These are phyloP conservation scores for Synanthedon myopaeformis DNA, from an alignment of 2,888 invertebrate species.

Conservation along the genomic window DNA sequence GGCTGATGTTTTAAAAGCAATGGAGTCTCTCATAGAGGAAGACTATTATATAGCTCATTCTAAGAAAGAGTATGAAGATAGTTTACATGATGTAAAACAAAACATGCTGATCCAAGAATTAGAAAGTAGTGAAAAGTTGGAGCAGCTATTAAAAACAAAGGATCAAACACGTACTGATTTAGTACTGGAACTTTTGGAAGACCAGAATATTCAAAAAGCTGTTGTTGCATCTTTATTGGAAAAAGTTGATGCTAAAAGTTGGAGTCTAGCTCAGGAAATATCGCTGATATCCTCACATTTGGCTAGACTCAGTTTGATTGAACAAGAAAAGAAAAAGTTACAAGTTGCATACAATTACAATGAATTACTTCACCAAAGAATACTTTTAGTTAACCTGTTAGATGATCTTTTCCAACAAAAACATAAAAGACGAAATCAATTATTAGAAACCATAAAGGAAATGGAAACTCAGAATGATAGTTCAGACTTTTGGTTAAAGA, in stretches of 20 bases:
- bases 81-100: conserved; percentile 74
- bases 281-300: conserved; percentile 78
- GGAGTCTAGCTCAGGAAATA: conserved; percentile 83
- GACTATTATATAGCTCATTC: conserved; percentile 72
- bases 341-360: conserved; percentile 77
- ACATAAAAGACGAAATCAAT: conserved; percentile 73
- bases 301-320: conserved; percentile 77
- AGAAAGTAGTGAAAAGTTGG: conserved; percentile 71
- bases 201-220: conserved; percentile 79
- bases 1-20: conserved; percentile 77
- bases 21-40: conserved; percentile 77
- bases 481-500: conserved; percentile 79
- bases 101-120: conserved; percentile 70
- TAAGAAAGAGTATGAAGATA: conserved; percentile 74
- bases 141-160: conserved; percentile 71
- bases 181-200: conserved; percentile 72
- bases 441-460: conserved; percentile 75
- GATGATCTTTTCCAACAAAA: conserved; percentile 78
- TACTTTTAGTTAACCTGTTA: conserved; percentile 74
- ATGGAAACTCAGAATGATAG: conserved; percentile 74
- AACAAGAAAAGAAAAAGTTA: conserved; percentile 77
- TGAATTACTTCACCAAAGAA: conserved; percentile 76
- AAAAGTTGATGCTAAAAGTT: conserved; percentile 79
- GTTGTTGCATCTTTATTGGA: conserved; percentile 79
- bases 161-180: conserved; percentile 72